Evolutionary conservation across 2,113 vertebrate genomes (phyloP).

Genomic region (Chaetodon trifascialis): DNA sequence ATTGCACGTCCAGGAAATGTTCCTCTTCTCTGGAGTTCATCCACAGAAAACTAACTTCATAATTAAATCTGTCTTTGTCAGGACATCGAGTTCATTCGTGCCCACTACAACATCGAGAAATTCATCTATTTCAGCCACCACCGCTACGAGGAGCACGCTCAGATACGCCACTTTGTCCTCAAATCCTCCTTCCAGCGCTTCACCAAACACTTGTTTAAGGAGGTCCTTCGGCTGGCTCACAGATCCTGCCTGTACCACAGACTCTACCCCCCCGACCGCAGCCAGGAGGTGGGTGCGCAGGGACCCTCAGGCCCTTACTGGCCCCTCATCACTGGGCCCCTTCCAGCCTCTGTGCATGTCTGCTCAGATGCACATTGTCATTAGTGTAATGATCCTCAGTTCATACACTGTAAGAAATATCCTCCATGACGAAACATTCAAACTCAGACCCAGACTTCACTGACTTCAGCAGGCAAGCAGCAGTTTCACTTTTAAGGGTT

Average conservation of each 20-base stretch:
- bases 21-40: no score
- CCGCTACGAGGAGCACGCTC: constrained; percentile 89
- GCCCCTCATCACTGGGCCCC: constrained; percentile 14
- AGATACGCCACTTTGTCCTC: constrained; percentile 88
- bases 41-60: neutral
- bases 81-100: constrained; percentile 90
- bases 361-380: constrained; percentile 30
- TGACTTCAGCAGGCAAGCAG: no score
- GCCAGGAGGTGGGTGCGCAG: constrained; percentile 83
- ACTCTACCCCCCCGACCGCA: constrained; percentile 78
- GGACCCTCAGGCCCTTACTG: constrained; percentile 21
- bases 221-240: constrained; percentile 89
- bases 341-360: constrained; percentile 34
- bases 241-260: constrained; percentile 91
- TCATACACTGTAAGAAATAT: constrained; percentile 42
- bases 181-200: constrained; percentile 85
- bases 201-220: constrained; percentile 89
- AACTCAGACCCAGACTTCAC: neutral
- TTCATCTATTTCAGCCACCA: constrained; percentile 91
- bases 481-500: neutral
- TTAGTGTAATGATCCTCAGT: constrained; percentile 16
- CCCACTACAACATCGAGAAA: constrained; percentile 92
- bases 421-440: neutral
- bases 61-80: constrained; percentile 58
- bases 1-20: no score